Evolutionary conservation across 2,113 vertebrate species (phyloP).

Genomic region (Xenopus borealis): DNA sequence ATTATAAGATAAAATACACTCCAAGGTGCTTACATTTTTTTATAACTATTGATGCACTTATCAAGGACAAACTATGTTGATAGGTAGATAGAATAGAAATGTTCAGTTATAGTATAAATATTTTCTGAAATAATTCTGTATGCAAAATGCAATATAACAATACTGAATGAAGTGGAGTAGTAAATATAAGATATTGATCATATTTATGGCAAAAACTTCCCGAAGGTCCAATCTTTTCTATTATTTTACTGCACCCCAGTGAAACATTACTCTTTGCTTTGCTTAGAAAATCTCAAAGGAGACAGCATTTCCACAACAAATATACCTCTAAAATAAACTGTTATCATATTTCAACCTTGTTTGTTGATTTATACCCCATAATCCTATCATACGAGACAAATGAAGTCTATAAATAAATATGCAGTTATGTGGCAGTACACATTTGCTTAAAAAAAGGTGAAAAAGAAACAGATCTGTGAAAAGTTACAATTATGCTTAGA

Average conservation of each 20-base stretch:
- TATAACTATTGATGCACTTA: no score
- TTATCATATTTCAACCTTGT: conserved; percentile 3
- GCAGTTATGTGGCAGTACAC: background rate
- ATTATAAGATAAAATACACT: no score
- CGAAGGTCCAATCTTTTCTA: background rate
- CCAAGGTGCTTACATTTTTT: no score
- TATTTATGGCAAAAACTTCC: background rate
- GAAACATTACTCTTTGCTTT: conserved; percentile 2
- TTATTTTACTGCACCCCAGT: background rate
- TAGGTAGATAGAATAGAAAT: background rate
- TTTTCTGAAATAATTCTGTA: background rate
- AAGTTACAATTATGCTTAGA: no score
- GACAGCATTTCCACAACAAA: background rate
- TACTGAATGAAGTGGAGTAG: background rate
- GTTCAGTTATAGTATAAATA: background rate
- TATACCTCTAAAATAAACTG: background rate
- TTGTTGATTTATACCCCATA: background rate
- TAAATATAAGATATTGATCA: background rate
- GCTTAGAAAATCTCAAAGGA: background rate
- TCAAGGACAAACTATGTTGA: no score
- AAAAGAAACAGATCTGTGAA: no score
- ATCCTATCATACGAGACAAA: background rate
- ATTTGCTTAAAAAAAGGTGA: no score
- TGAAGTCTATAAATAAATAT: conserved; percentile 3
- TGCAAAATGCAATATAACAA: background rate